Evolutionary conservation across 2,797 vertebrate species (phyloP), one percentile per base, ranked within the genome.

Genomic region (Peromyscus attwateri): DNA sequence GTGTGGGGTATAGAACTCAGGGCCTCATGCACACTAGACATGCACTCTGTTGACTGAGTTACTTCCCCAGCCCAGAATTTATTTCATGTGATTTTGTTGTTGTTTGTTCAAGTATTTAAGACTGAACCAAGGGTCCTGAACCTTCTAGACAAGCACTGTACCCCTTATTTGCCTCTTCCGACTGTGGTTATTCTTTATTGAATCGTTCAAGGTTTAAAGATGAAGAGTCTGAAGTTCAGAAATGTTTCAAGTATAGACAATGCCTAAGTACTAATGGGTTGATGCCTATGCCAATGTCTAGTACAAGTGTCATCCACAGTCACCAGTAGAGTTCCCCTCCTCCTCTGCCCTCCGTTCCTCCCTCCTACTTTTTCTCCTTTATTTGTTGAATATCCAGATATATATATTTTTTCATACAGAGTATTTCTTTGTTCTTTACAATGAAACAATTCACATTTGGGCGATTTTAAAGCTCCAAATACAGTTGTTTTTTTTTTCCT

Each of bases 371-470:
- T 17, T 1, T 82, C 13, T 13, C 34, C 62, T 75, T 52, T 64
- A 13, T 43, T 55, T 84, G 21, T 80, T 89, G 64, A 79, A 76
- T 77, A 55, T 31, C 60, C 68, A 76, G 70, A 75, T 75, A 37
- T 43, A 37, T 43, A 14, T 40, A 0, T 64, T 60, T 81, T 95
- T 93, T 71, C 25, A n/a, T 49, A 16, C 12, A 79, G 9, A 23
- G 5, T 62, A 85, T 60, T 31, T 89, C 70, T 92, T 95, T 73
- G 21, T 79, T 92, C 21, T 55, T 97, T 88, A 71, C 31, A 64
- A 1, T 79, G 84, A 85, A 40, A 12, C 0, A 14, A 88, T 89
- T 79, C 49, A 31, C 21, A 55, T 55, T 43, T 82, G 27, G 7
- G 83, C 64, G 87, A 92, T 73, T 93, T 93, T 75, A 71, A 1